Conservation (phyloP, 1,140 invertebrate genomes). For the Holotrichia oblita region DNA sequence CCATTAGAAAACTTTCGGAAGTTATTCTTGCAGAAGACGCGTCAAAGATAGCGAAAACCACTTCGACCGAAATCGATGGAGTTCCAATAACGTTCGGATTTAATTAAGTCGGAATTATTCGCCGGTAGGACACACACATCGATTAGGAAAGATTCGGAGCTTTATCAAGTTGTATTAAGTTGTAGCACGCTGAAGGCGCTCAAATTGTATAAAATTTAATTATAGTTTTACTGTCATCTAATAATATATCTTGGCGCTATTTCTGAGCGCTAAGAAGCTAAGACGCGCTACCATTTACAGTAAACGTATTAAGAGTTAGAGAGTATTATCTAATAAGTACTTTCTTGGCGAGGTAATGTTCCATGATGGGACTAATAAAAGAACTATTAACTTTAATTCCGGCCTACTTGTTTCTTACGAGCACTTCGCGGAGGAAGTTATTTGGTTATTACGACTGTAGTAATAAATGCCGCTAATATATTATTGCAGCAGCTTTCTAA, state of each 20-base stretch:
- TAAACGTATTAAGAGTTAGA: conserved; percentile 1
- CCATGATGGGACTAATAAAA: background rate
- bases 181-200: background rate
- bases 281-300: background rate
- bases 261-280: conserved; percentile 1
- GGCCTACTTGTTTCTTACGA: background rate
- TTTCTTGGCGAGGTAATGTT: background rate
- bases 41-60: background rate
- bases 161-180: background rate
- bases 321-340: conserved; percentile 8
- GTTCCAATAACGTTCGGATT: background rate
- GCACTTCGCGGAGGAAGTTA: background rate
- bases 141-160: background rate
- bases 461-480: background rate
- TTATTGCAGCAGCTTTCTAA: too few relatives aligned
- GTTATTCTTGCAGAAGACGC: background rate
- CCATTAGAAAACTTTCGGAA: background rate
- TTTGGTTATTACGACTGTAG: background rate
- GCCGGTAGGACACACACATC: background rate
- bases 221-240: conserved; percentile 1
- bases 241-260: background rate
- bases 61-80: background rate
- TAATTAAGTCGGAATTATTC: background rate
- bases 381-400: background rate
- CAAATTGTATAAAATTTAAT: background rate